Evolutionary conservation across 2,888 invertebrate genomes (phyloP), one percentile per base, ranked within the genome.

Genomic region (Thyatira batis): DNA sequence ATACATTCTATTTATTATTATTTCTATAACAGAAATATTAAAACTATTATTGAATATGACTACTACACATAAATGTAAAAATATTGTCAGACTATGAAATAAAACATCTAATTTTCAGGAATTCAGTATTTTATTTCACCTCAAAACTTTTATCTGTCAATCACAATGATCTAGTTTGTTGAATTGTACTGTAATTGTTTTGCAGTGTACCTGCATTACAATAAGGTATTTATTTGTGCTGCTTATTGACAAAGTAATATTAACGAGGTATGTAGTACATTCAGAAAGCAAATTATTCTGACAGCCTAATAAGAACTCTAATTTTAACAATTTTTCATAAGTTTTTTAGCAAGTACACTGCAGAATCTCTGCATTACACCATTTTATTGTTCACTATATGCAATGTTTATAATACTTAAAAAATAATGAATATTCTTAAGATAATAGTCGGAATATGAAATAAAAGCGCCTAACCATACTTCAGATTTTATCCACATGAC

Each of bases 81-180:
- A n/a, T 23, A 23, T 23, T 23, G 23, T 23, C 3, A 23, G 2
- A 17, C 8, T n/a, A 17, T 17, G 6, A 39, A 39, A 39, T 39
- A 27, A 58, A 49, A 55, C 58, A 30, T 45, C 51, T 52, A 43
- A 30, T 21, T 4, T 30, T 21, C 39, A 46, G 43, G 23, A 52
- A 21, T 52, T 46, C 30, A 51, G 28, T 46, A 54, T 46, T 55
- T 55, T 55, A 55, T 55, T 55, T 54, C 48, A 33, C 28, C 28
- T 45, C 10, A 48, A 17, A 39, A 43, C 27, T 39, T 39, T 8
- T 17, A 45, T 27, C 48, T 48, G 48, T 27, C 46, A 25, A 17
- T 25, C 20, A 9, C 17, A 45, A 20, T 23, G 5, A 46, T 25
- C 27, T 9, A 17, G 17, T 13, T 8, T 17, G 17, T 45, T 23